Evolutionary conservation across 2,797 vertebrate genomes (phyloP), one percentile per base, ranked within the genome.

Genomic region (Aythya fuligula): DNA sequence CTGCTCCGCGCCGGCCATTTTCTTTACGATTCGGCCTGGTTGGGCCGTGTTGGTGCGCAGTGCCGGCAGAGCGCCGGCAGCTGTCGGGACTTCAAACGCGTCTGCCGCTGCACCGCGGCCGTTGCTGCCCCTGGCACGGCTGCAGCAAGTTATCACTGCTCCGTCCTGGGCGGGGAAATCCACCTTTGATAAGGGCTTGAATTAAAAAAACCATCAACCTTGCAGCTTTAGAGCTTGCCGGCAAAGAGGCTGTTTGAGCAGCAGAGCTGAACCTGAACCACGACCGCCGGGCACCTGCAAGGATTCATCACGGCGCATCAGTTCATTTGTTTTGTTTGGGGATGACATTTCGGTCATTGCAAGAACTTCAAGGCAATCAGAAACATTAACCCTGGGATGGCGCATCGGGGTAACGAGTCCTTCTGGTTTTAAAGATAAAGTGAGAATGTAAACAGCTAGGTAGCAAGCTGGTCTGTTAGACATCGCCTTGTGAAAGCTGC

Each of bases 141-240:
- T 64, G 71, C 88, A 92, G 95, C 91, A 95, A 96, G 94, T 8
- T 53, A 85, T 79, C 1, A 2, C 91, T 60, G 76, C 83, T 8
- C 7, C 2, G 80, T 92, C 77, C 75, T 0, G 1, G 85, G 62
- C 0, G 60, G 94, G 91, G 73, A 95, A 96, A 84, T 36, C 65
- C 92, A 83, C 45, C 89, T 89, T 78, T 84, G 94, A 93, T 89
- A 95, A 97, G 87, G 87, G 13, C 53, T 64, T 61, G 51, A 95
- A 93, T 72, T 34, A 93, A 82, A 93, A 76, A 41, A 27, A 71
- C 9, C 5, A 11, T 16, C 20, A 34, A 32, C 32, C 13, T 66
- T 36, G 36, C 22, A 47, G 74, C 89, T 89, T 94, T 45, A 89
- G 74, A 85, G 86, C 83, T 93, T 0, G 2, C 78, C 21, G 34